phyloP scores from a whole-genome alignment of 2,113 vertebrate species.

The Orcinus orca region DNA sequence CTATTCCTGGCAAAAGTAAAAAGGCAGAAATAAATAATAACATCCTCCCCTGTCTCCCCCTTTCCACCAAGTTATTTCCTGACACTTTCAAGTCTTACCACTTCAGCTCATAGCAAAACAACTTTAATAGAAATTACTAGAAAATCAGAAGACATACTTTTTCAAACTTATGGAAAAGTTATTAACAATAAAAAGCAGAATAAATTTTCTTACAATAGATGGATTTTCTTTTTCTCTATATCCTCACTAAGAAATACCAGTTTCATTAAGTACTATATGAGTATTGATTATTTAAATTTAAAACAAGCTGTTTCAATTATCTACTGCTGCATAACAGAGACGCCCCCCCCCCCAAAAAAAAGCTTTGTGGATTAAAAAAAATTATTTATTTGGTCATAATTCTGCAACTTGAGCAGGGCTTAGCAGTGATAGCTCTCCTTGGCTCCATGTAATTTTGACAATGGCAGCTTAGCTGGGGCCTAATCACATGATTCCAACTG shows the following conservation, averaged over 20 bases:
- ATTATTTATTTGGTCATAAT: neutral
- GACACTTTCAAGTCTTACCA: neutral
- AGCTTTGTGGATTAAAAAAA: neutral
- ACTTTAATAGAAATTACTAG: neutral
- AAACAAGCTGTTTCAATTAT: neutral
- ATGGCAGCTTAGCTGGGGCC: neutral
- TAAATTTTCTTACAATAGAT: neutral
- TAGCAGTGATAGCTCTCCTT: neutral
- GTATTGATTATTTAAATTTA: neutral
- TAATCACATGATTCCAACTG: neutral
- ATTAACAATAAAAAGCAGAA: neutral
- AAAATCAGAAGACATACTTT: neutral
- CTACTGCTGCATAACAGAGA: neutral
- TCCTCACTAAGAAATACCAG: neutral
- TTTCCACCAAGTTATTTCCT: neutral
- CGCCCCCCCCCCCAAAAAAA: neutral
- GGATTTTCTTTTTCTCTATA: neutral
- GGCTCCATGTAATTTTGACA: neutral
- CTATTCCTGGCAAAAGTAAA: neutral
- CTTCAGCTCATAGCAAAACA: neutral
- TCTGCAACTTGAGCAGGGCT: neutral
- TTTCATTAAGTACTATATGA: neutral
- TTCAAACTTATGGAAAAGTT: neutral
- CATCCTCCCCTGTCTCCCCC: neutral
- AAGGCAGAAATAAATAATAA: neutral